These are phyloP conservation scores for Caiman crocodilus DNA, from an alignment of 2,797 vertebrate species.

Conservation along the genomic window DNA sequence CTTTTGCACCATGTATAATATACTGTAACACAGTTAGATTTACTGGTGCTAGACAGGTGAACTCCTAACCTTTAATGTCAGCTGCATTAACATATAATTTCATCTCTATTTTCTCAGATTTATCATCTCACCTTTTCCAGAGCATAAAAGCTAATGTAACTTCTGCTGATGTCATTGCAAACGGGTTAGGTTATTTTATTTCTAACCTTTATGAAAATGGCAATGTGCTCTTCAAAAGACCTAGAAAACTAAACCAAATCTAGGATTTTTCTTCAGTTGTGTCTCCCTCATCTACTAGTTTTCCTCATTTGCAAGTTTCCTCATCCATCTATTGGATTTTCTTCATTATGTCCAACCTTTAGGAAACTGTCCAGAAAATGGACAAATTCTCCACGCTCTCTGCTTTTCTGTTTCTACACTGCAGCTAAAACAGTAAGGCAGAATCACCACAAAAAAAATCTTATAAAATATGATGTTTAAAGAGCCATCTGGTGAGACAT, in stretches of 20 bases:
- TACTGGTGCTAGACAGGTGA: constrained; percentile 67
- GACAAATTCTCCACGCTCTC: background rate
- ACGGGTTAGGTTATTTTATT: constrained; percentile 73
- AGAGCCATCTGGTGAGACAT: background rate
- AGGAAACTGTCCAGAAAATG: background rate
- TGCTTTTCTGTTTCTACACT: background rate
- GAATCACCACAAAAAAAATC: background rate
- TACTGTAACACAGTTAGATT: constrained; percentile 67
- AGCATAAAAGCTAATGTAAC: constrained; percentile 72
- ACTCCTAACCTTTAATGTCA: constrained; percentile 76
- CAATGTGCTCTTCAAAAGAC: constrained; percentile 74
- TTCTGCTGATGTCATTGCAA: constrained; percentile 73
- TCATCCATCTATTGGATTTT: background rate
- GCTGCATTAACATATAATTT: constrained; percentile 75
- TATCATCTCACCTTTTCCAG: constrained; percentile 75
- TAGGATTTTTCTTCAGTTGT: constrained; percentile 5
- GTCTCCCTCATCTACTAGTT: background rate
- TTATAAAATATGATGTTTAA: background rate
- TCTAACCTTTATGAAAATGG: constrained; percentile 74
- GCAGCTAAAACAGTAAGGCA: background rate
- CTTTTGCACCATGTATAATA: constrained; percentile 56
- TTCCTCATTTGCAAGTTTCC: background rate
- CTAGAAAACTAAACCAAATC: constrained; percentile 63
- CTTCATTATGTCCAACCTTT: background rate
- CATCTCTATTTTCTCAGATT: constrained; percentile 75